Conservation (phyloP, 2,888 invertebrate genomes). For the Himalopsyche japonica region DNA sequence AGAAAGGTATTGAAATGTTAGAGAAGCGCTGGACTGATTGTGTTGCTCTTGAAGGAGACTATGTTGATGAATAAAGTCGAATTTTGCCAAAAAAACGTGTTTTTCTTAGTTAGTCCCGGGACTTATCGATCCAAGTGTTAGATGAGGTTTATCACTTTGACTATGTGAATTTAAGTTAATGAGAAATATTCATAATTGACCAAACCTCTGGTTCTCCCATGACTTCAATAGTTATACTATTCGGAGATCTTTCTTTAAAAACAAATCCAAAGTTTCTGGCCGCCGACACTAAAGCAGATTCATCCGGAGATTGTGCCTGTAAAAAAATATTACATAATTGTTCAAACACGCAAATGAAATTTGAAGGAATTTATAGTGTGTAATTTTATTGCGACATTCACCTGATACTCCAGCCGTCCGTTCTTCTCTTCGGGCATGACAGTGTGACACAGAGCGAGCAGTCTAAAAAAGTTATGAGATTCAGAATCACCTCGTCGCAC, state of each 20-base stretch:
- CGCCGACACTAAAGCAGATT: conserved; percentile 94
- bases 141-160: too few species aligned
- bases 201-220: conserved; percentile 73
- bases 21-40: too few species aligned
- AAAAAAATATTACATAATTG: conserved; percentile 42
- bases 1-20: too few species aligned
- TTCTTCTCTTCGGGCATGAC: conserved; percentile 95
- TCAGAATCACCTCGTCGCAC: conserved; percentile 74
- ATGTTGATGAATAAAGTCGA: too few species aligned
- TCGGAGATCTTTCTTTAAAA: conserved; percentile 89
- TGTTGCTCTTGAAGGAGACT: too few species aligned
- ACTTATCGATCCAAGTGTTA: too few species aligned
- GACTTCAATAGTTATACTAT: conserved; percentile 90
- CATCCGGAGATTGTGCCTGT: conserved; percentile 97
- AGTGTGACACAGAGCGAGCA: conserved; percentile 96
- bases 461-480: conserved; percentile 85
- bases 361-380: background rate
- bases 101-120: too few species aligned
- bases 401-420: conserved; percentile 80
- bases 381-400: conserved; percentile 37
- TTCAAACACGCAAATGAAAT: background rate
- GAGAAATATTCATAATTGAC: background rate
- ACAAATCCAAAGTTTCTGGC: conserved; percentile 99
- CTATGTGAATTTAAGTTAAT: background rate
- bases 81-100: too few species aligned